Conservation (phyloP, 2,113 vertebrate species). For the Arothron firmamentum region DNA sequence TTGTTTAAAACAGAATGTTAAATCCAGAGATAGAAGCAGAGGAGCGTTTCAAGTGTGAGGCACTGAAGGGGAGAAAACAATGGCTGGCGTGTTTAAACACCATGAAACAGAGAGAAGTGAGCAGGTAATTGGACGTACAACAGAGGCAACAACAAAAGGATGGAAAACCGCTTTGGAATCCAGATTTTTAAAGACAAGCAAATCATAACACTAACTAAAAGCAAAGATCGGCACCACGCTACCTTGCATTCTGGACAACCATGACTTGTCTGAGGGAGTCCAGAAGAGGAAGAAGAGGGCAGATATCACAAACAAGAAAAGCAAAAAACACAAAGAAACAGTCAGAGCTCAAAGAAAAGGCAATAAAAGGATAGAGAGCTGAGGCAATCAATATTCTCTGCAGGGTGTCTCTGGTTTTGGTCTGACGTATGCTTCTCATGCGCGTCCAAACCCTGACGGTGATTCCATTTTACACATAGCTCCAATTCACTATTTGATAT, state of each 20-base stretch:
- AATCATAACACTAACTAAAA: constrained; percentile 60
- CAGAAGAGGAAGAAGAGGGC: constrained; percentile 78
- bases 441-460: constrained; percentile 9
- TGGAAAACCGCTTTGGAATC: constrained; percentile 46
- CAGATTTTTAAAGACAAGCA: constrained; percentile 35
- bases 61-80: constrained; percentile 43
- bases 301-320: constrained; percentile 78
- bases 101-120: constrained; percentile 21
- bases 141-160: constrained; percentile 58
- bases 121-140: constrained; percentile 49
- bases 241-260: constrained; percentile 99
- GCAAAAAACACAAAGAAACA: constrained; percentile 69
- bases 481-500: constrained; percentile 34
- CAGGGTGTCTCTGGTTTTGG: constrained; percentile 33
- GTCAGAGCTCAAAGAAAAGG: constrained; percentile 72
- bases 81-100: constrained; percentile 39
- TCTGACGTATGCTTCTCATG: constrained; percentile 21
- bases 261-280: constrained; percentile 97
- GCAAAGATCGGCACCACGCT: constrained; percentile 75
- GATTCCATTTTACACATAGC: not conserved
- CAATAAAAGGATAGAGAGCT: constrained; percentile 63
- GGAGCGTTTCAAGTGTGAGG: constrained; percentile 30
- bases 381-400: constrained; percentile 52
- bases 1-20: constrained; percentile 25
- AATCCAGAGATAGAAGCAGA: constrained; percentile 23